Evolutionary conservation across 2,888 invertebrate species (phyloP), one percentile per base, ranked within the genome.

Genomic region (Melinopterus prodromus): DNA sequence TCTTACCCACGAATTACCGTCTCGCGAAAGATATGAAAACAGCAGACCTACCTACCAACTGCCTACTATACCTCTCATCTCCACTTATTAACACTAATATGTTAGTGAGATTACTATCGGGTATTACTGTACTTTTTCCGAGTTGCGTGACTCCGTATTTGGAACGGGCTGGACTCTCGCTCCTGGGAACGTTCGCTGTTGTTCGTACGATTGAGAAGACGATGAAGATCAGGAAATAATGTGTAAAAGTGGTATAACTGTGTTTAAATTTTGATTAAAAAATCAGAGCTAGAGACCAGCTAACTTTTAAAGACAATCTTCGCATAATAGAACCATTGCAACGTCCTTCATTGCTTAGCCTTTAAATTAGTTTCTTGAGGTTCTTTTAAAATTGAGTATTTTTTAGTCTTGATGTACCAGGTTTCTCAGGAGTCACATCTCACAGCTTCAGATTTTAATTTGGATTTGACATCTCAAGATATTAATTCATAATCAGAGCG

Each of bases 41-140:
- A 53, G 26, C 26, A 26, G 26, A 26, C n/a, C n/a, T 26, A 26
- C 26, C 26, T 26, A 26, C 26, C 53, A 3, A 53, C 53, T 53
- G 53, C 53, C 12, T 53, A 53, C 53, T 53, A 53, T 53, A 53
- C 53, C 53, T 53, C 53, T 12, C 53, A 53, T 53, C 53, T 53
- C 7, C 53, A 53, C 53, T 53, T 53, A 53, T 53, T 53, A 53
- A 53, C 53, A 53, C 53, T 53, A 53, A 53, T 53, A 53, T 53
- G 53, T 53, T 53, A 53, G 53, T 53, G 53, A 53, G 53, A 53
- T 53, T 53, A 53, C 53, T 53, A 53, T 53, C 53, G 53, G 53
- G 53, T 12, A 53, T 53, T 53, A 53, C 53, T 53, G 53, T 53
- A 53, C 53, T 53, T 53, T 53, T 53, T 53, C 53, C 53, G 53